phyloP scores from a whole-genome alignment of 2,888 invertebrate species.

The Mechanitis mazaeus region DNA sequence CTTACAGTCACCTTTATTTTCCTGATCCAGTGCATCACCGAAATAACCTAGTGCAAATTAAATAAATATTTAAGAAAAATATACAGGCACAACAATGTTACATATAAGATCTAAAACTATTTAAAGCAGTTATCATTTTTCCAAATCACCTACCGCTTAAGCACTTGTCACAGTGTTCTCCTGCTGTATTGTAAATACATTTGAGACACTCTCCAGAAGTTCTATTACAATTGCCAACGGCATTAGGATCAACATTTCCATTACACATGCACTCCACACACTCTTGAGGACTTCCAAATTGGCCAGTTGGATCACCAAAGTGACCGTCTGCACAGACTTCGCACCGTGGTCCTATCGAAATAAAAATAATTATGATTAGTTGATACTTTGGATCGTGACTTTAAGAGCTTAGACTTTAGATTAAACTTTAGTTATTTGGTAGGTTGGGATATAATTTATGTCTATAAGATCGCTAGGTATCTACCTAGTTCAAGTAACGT shows the following conservation, averaged over 20 bases:
- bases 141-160: constrained; percentile 81
- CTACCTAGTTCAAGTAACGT: too few relatives aligned
- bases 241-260: constrained; percentile 94
- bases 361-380: background rate
- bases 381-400: too few relatives aligned
- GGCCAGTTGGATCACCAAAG: constrained; percentile 92
- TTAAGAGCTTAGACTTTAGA: too few relatives aligned
- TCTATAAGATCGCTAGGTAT: too few relatives aligned
- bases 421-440: too few relatives aligned
- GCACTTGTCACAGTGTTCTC: constrained; percentile 94
- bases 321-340: constrained; percentile 97
- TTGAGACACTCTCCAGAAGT: constrained; percentile 96
- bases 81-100: background rate
- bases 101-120: background rate
- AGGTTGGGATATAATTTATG: too few relatives aligned
- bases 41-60: constrained; percentile 81
- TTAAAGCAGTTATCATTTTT: background rate
- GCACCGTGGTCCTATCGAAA: constrained; percentile 80
- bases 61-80: background rate
- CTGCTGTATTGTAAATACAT: constrained; percentile 97
- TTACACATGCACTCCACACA: constrained; percentile 95
- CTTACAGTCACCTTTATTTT: constrained; percentile 94
- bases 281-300: constrained; percentile 88
- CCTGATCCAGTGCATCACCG: constrained; percentile 93
- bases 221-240: constrained; percentile 98